These are phyloP conservation scores for Holothuria scabra DNA, from an alignment of 53 echinoderm and acorn worm species.

Conservation along the genomic window DNA sequence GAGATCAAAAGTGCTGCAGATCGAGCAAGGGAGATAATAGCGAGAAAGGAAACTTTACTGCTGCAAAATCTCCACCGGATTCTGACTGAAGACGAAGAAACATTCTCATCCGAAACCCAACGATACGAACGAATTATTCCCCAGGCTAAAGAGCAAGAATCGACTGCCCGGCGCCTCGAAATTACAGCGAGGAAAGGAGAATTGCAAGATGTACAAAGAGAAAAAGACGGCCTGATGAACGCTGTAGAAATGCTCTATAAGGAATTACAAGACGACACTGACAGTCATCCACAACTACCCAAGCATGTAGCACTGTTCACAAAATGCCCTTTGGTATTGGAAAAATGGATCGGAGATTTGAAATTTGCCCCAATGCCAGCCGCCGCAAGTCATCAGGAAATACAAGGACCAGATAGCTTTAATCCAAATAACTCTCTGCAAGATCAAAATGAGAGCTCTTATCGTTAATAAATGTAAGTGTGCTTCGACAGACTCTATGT, in stretches of 20 bases:
- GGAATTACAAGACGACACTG: too few relatives aligned
- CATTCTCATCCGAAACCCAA: neutral
- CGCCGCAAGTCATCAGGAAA: too few relatives aligned
- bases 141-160: neutral
- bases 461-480: too few relatives aligned
- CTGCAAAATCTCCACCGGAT: neutral
- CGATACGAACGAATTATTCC: neutral
- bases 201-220: neutral
- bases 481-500: too few relatives aligned
- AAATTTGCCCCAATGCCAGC: neutral
- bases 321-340: neutral
- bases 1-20: neutral
- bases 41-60: neutral
- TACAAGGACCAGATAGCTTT: too few relatives aligned
- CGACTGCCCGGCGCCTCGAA: neutral
- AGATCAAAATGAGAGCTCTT: too few relatives aligned
- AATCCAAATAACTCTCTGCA: too few relatives aligned
- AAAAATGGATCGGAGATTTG: conserved; percentile 11
- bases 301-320: neutral
- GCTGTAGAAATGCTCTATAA: too few relatives aligned
- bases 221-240: neutral
- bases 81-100: neutral
- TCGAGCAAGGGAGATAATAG: conserved; percentile 11
- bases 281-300: neutral
- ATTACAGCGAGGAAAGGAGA: neutral